Percentiles rank a stretch among this genome's conserved stretches.
These are phyloP conservation scores for Cottus gobio DNA, from an alignment of 2,113 vertebrate genomes.

Conservation along the genomic window DNA sequence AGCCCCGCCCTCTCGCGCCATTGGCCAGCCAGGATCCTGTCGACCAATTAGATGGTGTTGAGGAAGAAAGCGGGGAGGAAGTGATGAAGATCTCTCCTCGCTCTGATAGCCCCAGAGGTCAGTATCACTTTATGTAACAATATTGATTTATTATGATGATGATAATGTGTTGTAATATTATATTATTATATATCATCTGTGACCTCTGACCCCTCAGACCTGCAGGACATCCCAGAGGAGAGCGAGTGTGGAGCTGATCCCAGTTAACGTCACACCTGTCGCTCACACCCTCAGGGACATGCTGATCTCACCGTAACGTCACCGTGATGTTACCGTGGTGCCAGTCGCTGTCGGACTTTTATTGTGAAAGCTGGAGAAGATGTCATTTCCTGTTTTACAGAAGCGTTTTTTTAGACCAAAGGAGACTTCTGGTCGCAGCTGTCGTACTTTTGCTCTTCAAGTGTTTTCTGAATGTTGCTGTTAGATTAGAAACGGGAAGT, in stretches of 20 bases:
- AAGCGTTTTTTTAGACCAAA: constrained; percentile 25
- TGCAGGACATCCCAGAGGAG: constrained; percentile 95
- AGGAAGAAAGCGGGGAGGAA: constrained; percentile 79
- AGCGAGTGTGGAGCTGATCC: constrained; percentile 84
- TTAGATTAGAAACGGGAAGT: constrained; percentile 34
- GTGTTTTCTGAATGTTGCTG: constrained; percentile 38
- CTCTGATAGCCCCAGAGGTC: constrained; percentile 85
- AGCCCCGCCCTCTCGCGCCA: constrained; percentile 62
- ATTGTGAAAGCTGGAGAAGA: background rate
- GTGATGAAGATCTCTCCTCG: constrained; percentile 66
- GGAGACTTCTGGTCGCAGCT: background rate
- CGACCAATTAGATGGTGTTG: constrained; percentile 81
- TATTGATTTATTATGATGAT: too few relatives aligned
- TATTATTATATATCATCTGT: too few relatives aligned
- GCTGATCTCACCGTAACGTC: constrained; percentile 25
- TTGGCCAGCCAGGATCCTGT: constrained; percentile 73
- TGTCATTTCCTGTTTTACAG: constrained; percentile 31
- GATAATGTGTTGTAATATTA: too few relatives aligned
- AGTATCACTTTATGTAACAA: background rate
- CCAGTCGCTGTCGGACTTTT: background rate
- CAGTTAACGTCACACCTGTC: constrained; percentile 69
- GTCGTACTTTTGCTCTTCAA: background rate
- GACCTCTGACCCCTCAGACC: constrained; percentile 80
- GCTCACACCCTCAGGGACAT: constrained; percentile 22
- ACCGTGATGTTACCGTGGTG: background rate